Conservation (phyloP, 2,113 vertebrate species). For the Ammodytes marinus region DNA sequence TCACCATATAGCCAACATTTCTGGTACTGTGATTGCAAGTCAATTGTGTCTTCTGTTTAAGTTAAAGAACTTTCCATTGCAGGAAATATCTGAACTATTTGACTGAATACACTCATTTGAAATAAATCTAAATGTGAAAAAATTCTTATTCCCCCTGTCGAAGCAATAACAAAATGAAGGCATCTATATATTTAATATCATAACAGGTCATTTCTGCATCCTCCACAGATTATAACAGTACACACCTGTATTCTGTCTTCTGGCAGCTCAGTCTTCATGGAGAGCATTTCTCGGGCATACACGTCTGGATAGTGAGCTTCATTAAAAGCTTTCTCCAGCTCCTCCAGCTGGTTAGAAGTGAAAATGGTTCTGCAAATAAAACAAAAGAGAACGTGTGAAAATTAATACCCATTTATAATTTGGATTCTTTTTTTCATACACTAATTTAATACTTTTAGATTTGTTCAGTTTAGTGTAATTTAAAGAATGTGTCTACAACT, state of each 20-base stretch:
- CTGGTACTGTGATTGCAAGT: neutral
- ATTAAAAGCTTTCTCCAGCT: conserved; percentile 98
- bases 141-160: neutral
- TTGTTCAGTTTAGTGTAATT: neutral
- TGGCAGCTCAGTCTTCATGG: conserved; percentile 98
- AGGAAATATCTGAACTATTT: neutral
- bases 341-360: conserved; percentile 98
- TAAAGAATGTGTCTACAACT: neutral
- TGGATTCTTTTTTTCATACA: neutral
- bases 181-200: neutral
- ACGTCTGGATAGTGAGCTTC: conserved; percentile 99
- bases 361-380: conserved; percentile 93
- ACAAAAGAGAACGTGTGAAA: neutral
- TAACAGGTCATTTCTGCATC: neutral
- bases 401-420: neutral
- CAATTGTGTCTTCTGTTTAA: neutral
- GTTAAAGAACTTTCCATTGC: neutral
- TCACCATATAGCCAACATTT: neutral
- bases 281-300: conserved; percentile 97
- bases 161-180: neutral
- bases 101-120: neutral
- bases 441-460: neutral
- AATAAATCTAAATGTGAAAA: too few relatives aligned
- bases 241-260: conserved; percentile 99
- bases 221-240: neutral